Conservation (phyloP, 2,888 invertebrate species). For the Timandra comae region DNA sequence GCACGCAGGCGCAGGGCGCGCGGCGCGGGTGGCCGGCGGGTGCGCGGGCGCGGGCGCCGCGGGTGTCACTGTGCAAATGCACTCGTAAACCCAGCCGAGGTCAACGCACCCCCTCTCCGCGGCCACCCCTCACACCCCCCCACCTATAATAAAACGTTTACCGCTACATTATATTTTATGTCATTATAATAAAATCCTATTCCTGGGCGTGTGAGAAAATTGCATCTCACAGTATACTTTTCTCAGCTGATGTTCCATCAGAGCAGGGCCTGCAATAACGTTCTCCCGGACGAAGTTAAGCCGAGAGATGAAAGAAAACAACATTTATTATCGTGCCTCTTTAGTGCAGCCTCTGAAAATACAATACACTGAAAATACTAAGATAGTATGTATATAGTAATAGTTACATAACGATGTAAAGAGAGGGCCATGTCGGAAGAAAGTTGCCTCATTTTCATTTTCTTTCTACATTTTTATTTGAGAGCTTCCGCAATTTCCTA, state of each 20-base stretch:
- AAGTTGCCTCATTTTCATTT: too few species aligned
- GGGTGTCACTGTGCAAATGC: slow-evolving; percentile 74
- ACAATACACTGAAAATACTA: slow-evolving; percentile 3
- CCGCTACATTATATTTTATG: slow-evolving; percentile 54
- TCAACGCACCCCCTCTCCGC: slow-evolving; percentile 56
- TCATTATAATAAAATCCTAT: slow-evolving; percentile 14
- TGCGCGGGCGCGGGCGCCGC: slow-evolving; percentile 54
- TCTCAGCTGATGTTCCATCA: slow-evolving; percentile 8
- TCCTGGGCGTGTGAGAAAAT: too few species aligned
- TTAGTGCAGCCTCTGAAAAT: background rate
- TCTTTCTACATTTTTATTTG: too few species aligned
- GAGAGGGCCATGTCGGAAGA: too few species aligned
- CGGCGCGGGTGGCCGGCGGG: slow-evolving; percentile 30
- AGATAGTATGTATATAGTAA: too few species aligned
- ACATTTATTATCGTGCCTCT: slow-evolving; percentile 1
- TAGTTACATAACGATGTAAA: too few species aligned
- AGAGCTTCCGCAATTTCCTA: too few species aligned
- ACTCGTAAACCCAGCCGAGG: slow-evolving; percentile 68
- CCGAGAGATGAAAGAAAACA: slow-evolving; percentile 7
- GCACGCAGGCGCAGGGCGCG: slow-evolving; percentile 37
- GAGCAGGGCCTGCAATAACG: slow-evolving; percentile 5
- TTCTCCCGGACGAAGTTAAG: slow-evolving; percentile 3
- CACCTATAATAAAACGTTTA: slow-evolving; percentile 53
- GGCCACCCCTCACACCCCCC: slow-evolving; percentile 35
- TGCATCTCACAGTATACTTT: slow-evolving; percentile 14